These are phyloP conservation scores for Cygnus atratus DNA, from an alignment of 2,113 vertebrate genomes.

Conservation along the genomic window DNA sequence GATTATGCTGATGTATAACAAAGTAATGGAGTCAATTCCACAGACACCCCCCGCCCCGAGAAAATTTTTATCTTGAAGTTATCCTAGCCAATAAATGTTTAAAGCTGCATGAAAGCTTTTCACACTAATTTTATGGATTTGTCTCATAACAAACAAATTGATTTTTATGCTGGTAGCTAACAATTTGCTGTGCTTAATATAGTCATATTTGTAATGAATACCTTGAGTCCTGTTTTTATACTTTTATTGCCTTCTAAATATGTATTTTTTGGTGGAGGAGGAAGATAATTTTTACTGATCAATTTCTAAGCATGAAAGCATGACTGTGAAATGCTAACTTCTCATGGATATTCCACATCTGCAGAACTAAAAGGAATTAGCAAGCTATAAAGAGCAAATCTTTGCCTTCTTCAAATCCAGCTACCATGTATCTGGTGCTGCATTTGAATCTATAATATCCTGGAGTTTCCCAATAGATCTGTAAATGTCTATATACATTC, in stretches of 20 bases:
- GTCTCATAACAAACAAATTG: not conserved
- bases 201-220: not conserved
- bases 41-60: too few relatives aligned
- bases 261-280: not conserved
- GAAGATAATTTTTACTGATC: not conserved
- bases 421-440: not conserved
- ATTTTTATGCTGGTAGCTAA: slow-evolving; percentile 51
- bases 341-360: not conserved
- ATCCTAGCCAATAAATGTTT: not conserved
- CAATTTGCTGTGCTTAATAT: slow-evolving; percentile 28
- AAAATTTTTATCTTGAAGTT: not conserved
- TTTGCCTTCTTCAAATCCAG: not conserved
- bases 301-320: not conserved
- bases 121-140: not conserved
- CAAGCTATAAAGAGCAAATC: not conserved
- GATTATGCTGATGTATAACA: not conserved
- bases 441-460: not conserved
- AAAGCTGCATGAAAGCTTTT: not conserved
- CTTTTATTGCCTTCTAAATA: not conserved
- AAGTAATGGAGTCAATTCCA: not conserved
- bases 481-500: slow-evolving; percentile 31
- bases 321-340: not conserved
- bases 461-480: slow-evolving; percentile 39
- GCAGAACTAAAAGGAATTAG: not conserved
- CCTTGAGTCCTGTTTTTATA: not conserved